These are phyloP conservation scores for Drosophila kanapiae DNA, from an alignment of 1,140 invertebrate genomes.

Conservation along the genomic window DNA sequence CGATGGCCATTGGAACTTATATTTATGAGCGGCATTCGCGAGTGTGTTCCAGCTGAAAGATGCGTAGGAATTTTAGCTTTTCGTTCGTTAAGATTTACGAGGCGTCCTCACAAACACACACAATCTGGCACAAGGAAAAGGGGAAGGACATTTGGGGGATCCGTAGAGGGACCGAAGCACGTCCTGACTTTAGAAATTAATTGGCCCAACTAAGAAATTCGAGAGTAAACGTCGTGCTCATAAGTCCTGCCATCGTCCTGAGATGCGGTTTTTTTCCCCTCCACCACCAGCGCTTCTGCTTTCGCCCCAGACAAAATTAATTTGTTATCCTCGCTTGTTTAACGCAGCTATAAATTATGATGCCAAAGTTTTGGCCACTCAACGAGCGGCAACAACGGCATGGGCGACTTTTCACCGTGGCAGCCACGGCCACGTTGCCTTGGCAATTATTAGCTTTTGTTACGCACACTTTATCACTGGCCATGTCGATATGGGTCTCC, in stretches of 20 bases:
- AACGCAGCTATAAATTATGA: constrained; percentile 84
- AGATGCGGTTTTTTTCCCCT: constrained; percentile 58
- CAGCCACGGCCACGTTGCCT: constrained; percentile 66
- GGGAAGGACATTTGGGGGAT: neutral
- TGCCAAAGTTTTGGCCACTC: constrained; percentile 81
- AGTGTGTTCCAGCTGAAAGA: constrained; percentile 52
- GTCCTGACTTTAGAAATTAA: constrained; percentile 81
- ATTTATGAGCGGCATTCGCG: constrained; percentile 78
- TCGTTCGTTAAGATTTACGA: constrained; percentile 82
- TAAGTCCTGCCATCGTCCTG: constrained; percentile 71
- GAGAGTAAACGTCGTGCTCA: constrained; percentile 77
- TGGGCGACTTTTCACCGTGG: constrained; percentile 67
- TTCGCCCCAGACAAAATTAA: constrained; percentile 77
- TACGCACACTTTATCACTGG: constrained; percentile 81
- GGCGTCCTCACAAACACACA: constrained; percentile 42
- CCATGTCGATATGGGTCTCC: constrained; percentile 68
- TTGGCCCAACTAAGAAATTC: constrained; percentile 84
- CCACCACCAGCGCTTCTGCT: constrained; percentile 12
- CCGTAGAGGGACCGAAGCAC: constrained; percentile 19
- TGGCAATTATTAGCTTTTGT: constrained; percentile 83
- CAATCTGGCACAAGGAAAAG: neutral
- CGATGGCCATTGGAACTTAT: constrained; percentile 62
- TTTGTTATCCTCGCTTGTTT: constrained; percentile 84
- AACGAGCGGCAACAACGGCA: constrained; percentile 61
- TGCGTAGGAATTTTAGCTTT: constrained; percentile 81